These are phyloP conservation scores for Meloe dianella DNA, from an alignment of 2,888 invertebrate species.

Conservation along the genomic window DNA sequence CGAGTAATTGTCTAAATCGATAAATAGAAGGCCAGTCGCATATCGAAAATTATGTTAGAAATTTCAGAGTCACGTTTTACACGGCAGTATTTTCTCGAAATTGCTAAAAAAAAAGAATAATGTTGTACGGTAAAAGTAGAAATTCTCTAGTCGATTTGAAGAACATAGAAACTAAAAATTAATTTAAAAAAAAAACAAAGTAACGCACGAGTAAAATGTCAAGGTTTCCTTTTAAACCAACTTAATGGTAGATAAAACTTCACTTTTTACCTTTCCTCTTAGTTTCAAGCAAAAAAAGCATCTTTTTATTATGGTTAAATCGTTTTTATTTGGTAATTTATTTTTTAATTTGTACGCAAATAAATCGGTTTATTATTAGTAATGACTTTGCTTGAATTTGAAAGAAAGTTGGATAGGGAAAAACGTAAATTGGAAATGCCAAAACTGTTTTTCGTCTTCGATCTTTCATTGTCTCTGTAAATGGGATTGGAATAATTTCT, in stretches of 20 bases:
- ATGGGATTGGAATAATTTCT: background rate
- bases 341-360: background rate
- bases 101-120: no score
- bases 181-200: no score
- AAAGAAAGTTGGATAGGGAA: background rate
- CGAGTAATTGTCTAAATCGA: background rate
- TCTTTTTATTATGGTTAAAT: background rate
- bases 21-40: background rate
- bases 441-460: background rate
- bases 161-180: no score
- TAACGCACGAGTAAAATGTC: background rate
- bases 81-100: no score
- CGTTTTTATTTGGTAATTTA: background rate
- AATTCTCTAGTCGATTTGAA: no score
- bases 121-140: no score
- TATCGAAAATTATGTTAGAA: background rate
- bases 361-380: no score
- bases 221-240: background rate
- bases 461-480: background rate
- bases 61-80: background rate
- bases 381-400: background rate
- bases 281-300: background rate
- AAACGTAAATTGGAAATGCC: constrained; percentile 2
- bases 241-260: background rate
- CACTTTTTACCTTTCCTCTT: background rate